Evolutionary conservation across 1,140 invertebrate genomes (phyloP).

Genomic region (Drosophila sulfurigaster): DNA sequence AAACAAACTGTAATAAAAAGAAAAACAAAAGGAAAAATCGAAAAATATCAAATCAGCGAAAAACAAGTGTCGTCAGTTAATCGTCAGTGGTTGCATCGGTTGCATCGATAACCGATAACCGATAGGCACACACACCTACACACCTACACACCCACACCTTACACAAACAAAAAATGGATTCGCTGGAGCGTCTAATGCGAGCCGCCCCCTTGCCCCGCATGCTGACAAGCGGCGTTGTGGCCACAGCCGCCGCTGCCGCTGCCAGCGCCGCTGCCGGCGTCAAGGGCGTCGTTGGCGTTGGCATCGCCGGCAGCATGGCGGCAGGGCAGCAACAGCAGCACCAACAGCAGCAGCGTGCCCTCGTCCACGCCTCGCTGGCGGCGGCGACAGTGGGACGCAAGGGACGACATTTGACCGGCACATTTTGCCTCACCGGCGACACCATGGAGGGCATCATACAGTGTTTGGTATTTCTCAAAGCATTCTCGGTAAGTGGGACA

Average conservation of each 20-base stretch:
- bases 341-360: constrained; percentile 86
- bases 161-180: constrained; percentile 87
- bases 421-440: constrained; percentile 94
- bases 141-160: too few relatives aligned
- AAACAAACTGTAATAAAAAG: constrained; percentile 8
- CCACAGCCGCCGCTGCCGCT: constrained; percentile 86
- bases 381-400: constrained; percentile 90
- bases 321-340: constrained; percentile 85
- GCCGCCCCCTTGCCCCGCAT: constrained; percentile 88
- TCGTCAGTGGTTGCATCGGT: constrained; percentile 9
- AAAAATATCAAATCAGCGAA: constrained; percentile 3
- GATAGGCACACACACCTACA: constrained; percentile 8
- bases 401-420: constrained; percentile 92
- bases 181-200: constrained; percentile 91
- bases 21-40: constrained; percentile 19
- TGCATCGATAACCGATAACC: constrained; percentile 38
- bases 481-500: constrained; percentile 92
- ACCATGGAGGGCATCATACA: constrained; percentile 97
- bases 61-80: neutral
- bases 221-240: constrained; percentile 87
- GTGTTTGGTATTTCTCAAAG: constrained; percentile 95
- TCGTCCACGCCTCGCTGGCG: constrained; percentile 91
- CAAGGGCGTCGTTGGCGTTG: constrained; percentile 85
- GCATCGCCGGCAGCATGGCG: constrained; percentile 73
- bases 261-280: constrained; percentile 81